Evolutionary conservation across 2,888 invertebrate species (phyloP).

Genomic region (Phyllotreta cruciferae): DNA sequence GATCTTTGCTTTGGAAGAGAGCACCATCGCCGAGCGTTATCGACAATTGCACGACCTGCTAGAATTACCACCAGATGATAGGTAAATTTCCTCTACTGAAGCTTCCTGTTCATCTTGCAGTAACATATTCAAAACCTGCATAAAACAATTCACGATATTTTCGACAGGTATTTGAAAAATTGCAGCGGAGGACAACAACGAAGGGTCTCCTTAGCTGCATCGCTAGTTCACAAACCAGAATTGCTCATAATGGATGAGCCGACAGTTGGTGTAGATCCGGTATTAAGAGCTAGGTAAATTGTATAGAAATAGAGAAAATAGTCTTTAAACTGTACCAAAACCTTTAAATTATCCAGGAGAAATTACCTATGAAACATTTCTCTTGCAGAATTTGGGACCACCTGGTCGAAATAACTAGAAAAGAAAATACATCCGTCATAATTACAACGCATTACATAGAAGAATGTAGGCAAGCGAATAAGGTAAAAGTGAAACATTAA

Average conservation of each 20-base stretch:
- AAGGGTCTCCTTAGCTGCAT: slow-evolving; percentile 86
- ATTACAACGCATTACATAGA: slow-evolving; percentile 97
- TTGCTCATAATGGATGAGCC: slow-evolving; percentile 91
- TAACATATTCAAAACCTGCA: not conserved
- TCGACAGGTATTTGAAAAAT: slow-evolving; percentile 66
- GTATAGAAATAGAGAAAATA: not conserved
- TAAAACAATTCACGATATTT: not conserved
- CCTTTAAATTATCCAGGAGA: not conserved
- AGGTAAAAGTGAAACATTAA: slow-evolving; percentile 62
- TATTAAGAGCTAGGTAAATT: slow-evolving; percentile 29
- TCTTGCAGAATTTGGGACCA: slow-evolving; percentile 79
- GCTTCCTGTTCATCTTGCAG: not conserved
- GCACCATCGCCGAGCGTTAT: slow-evolving; percentile 70
- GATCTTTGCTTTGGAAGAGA: slow-evolving; percentile 78
- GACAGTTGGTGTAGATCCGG: slow-evolving; percentile 87
- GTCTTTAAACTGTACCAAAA: not conserved
- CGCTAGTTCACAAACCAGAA: slow-evolving; percentile 87
- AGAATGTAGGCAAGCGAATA: slow-evolving; percentile 83
- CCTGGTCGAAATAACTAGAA: slow-evolving; percentile 74
- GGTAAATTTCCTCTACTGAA: slow-evolving; percentile 50
- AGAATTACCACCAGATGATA: slow-evolving; percentile 75
- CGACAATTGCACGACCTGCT: slow-evolving; percentile 74
- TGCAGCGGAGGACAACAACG: slow-evolving; percentile 91
- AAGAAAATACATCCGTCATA: slow-evolving; percentile 79
- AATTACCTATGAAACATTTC: not conserved